These are phyloP conservation scores for Melopsittacus undulatus DNA, from an alignment of 2,797 vertebrate genomes.

Conservation along the genomic window DNA sequence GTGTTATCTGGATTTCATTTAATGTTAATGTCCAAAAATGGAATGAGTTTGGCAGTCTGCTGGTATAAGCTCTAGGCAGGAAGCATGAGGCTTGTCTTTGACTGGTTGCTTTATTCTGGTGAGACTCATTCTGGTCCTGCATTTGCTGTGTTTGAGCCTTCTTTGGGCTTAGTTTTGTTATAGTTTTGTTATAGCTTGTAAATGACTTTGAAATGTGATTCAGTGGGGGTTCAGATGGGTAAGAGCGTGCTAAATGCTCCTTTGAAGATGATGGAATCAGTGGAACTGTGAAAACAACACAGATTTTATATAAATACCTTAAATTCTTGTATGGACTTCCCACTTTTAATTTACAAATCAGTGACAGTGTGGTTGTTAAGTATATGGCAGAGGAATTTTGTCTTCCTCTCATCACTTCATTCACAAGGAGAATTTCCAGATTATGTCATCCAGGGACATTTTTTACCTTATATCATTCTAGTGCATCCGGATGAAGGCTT, in stretches of 20 bases:
- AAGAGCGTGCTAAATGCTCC: background rate
- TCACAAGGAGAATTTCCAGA: background rate
- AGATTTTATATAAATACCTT: background rate
- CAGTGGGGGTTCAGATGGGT: background rate
- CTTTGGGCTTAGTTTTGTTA: background rate
- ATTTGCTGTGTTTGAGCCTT: background rate
- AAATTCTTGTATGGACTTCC: background rate
- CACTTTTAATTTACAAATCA: background rate
- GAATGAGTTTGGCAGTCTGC: background rate
- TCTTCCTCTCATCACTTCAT: background rate
- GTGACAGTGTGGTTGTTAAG: background rate
- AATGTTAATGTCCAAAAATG: background rate
- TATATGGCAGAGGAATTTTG: background rate
- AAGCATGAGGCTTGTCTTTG: background rate
- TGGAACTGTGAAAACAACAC: background rate
- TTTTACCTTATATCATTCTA: background rate
- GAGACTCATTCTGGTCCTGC: background rate
- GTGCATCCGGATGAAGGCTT: background rate
- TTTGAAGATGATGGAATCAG: background rate
- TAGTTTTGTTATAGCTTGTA: background rate
- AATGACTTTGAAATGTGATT: background rate
- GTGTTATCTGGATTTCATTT: constrained; percentile 5
- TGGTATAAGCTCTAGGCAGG: background rate
- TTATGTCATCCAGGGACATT: background rate
- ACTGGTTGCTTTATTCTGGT: background rate